Conservation (phyloP, 92 coral and sea anemone genomes). For the Phenganax stokvisi region DNA sequence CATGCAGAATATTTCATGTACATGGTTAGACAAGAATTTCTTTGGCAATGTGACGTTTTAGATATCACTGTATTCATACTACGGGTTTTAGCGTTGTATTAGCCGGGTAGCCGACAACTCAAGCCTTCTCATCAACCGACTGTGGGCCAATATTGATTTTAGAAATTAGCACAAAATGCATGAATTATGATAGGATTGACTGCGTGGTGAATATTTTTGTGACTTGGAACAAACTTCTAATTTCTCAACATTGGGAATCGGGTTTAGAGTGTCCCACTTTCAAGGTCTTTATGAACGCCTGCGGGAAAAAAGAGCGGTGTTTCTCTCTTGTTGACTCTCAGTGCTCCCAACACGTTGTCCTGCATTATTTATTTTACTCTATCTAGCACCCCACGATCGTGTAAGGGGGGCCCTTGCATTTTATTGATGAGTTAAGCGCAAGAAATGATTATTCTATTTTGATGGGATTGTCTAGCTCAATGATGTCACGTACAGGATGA, state of each 20-base stretch:
- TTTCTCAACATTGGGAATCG: neutral
- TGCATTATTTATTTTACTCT: too few relatives aligned
- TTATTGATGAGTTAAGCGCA: neutral
- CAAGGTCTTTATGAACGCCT: too few relatives aligned
- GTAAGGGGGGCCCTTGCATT: too few relatives aligned
- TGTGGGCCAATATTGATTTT: constrained; percentile 4
- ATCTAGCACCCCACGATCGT: too few relatives aligned
- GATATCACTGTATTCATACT: neutral
- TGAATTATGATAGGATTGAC: neutral
- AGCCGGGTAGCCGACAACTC: neutral
- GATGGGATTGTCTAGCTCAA: constrained; percentile 11
- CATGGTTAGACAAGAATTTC: too few relatives aligned
- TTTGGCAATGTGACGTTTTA: too few relatives aligned
- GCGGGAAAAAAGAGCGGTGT: too few relatives aligned
- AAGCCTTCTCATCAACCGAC: neutral
- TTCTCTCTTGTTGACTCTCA: too few relatives aligned
- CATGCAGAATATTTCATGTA: neutral
- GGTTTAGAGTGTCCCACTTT: too few relatives aligned
- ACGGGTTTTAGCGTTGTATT: neutral
- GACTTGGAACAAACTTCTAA: neutral
- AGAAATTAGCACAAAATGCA: constrained; percentile 15
- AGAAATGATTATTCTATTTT: neutral
- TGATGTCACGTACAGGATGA: constrained; percentile 40
- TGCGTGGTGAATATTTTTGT: neutral
- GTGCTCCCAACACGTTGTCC: too few relatives aligned